Evolutionary conservation across 2,888 invertebrate genomes (phyloP).

Genomic region (Hedychridium roseum): DNA sequence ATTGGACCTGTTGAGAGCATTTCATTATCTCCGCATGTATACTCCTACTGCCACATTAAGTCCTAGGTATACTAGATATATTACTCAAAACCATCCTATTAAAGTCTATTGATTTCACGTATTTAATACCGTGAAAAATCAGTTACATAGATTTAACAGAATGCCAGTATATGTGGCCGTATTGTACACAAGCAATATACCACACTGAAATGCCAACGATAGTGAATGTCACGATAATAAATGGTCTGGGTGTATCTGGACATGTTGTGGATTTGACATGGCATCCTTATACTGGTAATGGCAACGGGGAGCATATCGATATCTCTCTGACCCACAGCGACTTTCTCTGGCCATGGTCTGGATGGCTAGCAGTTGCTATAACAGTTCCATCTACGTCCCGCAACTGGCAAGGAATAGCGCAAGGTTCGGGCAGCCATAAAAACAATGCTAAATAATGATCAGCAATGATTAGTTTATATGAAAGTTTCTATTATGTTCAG

Average conservation of each 20-base stretch:
- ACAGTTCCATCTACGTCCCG: constrained; percentile 73
- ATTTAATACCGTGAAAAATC: constrained; percentile 61
- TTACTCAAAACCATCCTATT: not conserved
- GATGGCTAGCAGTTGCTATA: constrained; percentile 87
- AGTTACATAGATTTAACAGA: constrained; percentile 94
- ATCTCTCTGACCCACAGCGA: constrained; percentile 81
- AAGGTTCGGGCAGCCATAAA: too few species aligned
- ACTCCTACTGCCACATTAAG: constrained; percentile 68
- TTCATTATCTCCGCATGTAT: constrained; percentile 71
- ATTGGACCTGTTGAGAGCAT: constrained; percentile 88
- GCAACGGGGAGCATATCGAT: constrained; percentile 74
- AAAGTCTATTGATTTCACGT: constrained; percentile 2
- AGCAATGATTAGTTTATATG: too few species aligned
- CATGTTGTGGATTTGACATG: constrained; percentile 73
- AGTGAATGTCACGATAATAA: constrained; percentile 92
- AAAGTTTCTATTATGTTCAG: constrained; percentile 44
- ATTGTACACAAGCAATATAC: constrained; percentile 94
- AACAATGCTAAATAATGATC: too few species aligned
- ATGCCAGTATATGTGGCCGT: constrained; percentile 99
- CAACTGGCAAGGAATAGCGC: constrained; percentile 79
- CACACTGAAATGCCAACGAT: constrained; percentile 87
- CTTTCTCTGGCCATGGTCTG: constrained; percentile 96
- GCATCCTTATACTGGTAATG: constrained; percentile 88
- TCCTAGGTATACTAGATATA: constrained; percentile 54
- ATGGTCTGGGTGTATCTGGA: constrained; percentile 92